Base-by-base conservation (phyloP, 1,140 invertebrate genomes). In the Dendroctonus valens region DNA sequence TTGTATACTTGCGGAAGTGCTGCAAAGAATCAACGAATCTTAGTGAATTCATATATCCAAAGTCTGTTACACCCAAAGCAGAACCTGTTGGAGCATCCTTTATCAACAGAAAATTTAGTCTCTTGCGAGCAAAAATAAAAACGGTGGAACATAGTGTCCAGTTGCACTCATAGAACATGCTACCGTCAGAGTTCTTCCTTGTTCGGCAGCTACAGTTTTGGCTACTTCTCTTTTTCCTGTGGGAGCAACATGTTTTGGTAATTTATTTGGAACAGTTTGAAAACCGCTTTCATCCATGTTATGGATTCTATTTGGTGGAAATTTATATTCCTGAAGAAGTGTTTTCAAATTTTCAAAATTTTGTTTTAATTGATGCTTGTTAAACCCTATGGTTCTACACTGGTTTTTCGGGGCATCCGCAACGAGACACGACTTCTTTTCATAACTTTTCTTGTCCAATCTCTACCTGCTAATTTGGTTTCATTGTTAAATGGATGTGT, bases 1-100 rank as follows among this genome's bases (percentile, higher is more conserved):
- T 67, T 15, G 66, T 59, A 52, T 55, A 39, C 62, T 61, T 58
- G 51, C 12, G 9, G 44, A 69, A 69, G 62, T 69, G 68, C 39
- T 51, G 12, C 14, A 69, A 48, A 64, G 64, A 67, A 7, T 65
- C 49, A 26, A 69, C 39, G 39, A 65, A 69, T 8, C 42, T 14
- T 12, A 15, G 37, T 9, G 11, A 59, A 9, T 59, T 59, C 41
- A 65, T 62, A 41, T 66, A 66, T 51, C 62, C 44, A n/a, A 26
- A 44, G 41, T 65, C 62, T 6, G 40, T 51, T 7, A 64, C 51
- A 14, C 26, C 48, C 59, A 61, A 38, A 48, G 49, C 46, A 39
- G 46, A 61, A n/a, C 52, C 52, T 37, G 37, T 5, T 9, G 15
- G 37, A 12, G 15, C 52, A 12, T 38, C 12, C 39, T 38, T 15